Conservation (phyloP, 2,888 invertebrate genomes). For the Cephalotes varians region DNA sequence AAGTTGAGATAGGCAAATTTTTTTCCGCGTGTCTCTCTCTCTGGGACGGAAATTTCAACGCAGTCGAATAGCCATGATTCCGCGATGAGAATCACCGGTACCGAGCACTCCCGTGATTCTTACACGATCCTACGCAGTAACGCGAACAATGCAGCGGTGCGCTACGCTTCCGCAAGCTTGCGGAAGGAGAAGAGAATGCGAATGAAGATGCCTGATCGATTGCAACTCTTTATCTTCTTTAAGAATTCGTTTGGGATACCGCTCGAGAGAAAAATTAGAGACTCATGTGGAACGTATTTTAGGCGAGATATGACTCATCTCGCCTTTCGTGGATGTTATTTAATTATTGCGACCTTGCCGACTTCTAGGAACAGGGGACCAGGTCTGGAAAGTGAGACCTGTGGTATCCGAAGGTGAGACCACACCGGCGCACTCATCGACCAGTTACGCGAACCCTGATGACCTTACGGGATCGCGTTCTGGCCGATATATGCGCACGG, state of each 20-base stretch:
- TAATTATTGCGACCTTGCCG: constrained; percentile 5
- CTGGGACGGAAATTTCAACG: neutral
- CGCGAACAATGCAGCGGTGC: neutral
- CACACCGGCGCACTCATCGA: constrained; percentile 46
- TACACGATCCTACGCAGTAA: neutral
- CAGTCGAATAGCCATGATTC: neutral
- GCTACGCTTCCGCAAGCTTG: neutral
- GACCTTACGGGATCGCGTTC: constrained; percentile 51
- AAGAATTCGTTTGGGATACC: neutral
- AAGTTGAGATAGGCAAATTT: neutral
- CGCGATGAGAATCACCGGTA: constrained; percentile 26
- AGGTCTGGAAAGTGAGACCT: constrained; percentile 23
- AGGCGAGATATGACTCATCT: neutral
- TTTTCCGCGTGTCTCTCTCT: neutral
- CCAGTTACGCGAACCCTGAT: constrained; percentile 47
- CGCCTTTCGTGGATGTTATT: neutral
- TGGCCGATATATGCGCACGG: constrained; percentile 26
- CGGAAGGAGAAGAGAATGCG: neutral
- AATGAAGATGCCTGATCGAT: neutral
- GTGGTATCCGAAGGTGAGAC: constrained; percentile 32
- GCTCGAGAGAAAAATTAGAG: neutral
- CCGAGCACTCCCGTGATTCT: constrained; percentile 32
- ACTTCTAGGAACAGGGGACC: constrained; percentile 29
- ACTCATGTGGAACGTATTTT: neutral
- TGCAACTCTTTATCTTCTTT: neutral